Evolutionary conservation across 2,113 vertebrate species (phyloP), one percentile per base, ranked within the genome.

Genomic region (Eptatretus burgeri): DNA sequence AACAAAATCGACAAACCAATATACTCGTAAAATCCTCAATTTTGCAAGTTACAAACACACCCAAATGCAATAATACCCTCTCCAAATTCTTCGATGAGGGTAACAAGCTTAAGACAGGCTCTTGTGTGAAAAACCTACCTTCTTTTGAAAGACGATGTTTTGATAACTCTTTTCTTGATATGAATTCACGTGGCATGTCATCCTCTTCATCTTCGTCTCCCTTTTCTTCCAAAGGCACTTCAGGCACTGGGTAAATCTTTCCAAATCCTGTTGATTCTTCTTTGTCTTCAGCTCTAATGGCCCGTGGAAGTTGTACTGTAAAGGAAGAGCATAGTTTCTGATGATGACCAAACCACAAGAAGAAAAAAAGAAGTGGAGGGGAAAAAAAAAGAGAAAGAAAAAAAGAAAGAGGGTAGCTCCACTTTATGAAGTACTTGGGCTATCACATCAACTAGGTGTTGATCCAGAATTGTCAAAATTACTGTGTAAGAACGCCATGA

Each of bases 91-190:
- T n/a, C n/a, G n/a, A n/a, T n/a, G n/a, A n/a, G n/a, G 27, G 7
- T 3, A 41, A 41, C 27, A 41, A 41, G 3, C 27, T 41, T 41
- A 41, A 41, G 27, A 7, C 27, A 41, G 27, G 27, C 27, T 41
- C 27, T 41, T 41, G 27, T 41, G 27, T 41, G 27, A 41, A 41
- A 56, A 60, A n/a, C 56, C 75, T 78, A 93, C 91, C 89, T 63
- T 86, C 83, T 80, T 71, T 80, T 51, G 84, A 83, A 67, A 95
- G 74, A 50, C 83, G 77, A 66, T 83, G 80, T 68, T 79, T 93
- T 65, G 88, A 82, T 69, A 98, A 74, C 67, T 93, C 82, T 70
- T 76, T 84, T 71, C 81, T 80, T 67, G 89, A 88, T 74, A 98
- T 80, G 69, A 85, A 82, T 66, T 82, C 82, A 1, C 81, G 81